These are phyloP conservation scores for Ernsta delagoae DNA, from an alignment of 2,888 invertebrate genomes.

Conservation along the genomic window DNA sequence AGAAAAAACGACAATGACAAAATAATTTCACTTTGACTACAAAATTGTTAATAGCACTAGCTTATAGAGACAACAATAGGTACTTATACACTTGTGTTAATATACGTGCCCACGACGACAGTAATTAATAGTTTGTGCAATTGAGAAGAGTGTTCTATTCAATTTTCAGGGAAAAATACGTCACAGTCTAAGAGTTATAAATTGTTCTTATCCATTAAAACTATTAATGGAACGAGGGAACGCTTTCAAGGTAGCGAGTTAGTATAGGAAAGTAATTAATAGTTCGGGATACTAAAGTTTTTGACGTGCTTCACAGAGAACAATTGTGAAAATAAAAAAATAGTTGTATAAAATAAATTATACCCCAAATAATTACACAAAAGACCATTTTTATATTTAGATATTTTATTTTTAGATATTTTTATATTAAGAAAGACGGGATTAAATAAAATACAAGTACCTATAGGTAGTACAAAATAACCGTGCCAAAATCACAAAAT, in stretches of 20 bases:
- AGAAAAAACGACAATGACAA: no score
- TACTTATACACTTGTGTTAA: neutral
- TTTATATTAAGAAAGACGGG: no score
- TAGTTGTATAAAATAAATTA: neutral
- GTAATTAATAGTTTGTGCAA: neutral
- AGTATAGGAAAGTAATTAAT: constrained; percentile 31
- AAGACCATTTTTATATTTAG: neutral
- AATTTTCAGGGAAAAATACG: constrained; percentile 2
- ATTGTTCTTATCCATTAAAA: constrained; percentile 34
- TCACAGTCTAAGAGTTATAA: constrained; percentile 15
- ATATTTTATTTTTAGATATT: no score
- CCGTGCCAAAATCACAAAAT: no score
- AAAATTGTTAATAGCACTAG: no score
- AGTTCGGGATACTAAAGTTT: constrained; percentile 28
- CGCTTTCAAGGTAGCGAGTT: constrained; percentile 16
- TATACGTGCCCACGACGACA: neutral
- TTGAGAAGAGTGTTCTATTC: constrained; percentile 1
- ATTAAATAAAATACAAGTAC: no score
- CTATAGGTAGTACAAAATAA: no score
- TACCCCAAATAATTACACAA: neutral
- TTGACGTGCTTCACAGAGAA: constrained; percentile 5
- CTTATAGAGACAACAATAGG: no score
- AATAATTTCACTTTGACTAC: no score
- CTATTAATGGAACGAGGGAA: constrained; percentile 25
- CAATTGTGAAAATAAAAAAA: neutral